A percentile compares a stretch with the other conserved stretches of the same genome.
These are phyloP conservation scores for Hartigia nigra DNA, from an alignment of 2,888 invertebrate species.

Conservation along the genomic window DNA sequence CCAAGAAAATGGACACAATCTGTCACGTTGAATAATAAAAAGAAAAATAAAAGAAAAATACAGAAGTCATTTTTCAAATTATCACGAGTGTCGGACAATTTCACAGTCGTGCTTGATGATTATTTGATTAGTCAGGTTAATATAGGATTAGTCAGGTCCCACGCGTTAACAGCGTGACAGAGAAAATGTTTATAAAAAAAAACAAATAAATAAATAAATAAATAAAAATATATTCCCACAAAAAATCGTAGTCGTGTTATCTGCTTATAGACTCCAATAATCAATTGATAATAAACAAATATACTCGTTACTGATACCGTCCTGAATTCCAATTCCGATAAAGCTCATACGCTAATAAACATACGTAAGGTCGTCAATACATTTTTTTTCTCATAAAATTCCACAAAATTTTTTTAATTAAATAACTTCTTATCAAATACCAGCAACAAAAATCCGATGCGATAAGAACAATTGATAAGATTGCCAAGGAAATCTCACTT, in stretches of 20 bases:
- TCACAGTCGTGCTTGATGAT: neutral
- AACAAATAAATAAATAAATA: too few relatives aligned
- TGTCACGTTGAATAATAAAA: neutral
- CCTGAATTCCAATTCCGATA: neutral
- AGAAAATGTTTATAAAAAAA: neutral
- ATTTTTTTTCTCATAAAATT: neutral
- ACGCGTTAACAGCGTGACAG: neutral
- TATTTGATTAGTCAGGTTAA: neutral
- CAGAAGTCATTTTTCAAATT: neutral
- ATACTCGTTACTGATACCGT: neutral
- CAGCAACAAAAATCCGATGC: neutral
- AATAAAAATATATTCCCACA: neutral
- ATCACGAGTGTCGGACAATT: neutral
- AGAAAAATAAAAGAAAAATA: neutral
- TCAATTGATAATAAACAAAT: neutral
- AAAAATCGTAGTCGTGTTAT: neutral
- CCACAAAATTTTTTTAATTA: neutral
- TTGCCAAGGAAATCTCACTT: neutral
- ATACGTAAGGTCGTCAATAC: neutral
- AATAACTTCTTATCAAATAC: neutral
- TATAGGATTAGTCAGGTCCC: neutral
- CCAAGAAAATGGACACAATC: neutral
- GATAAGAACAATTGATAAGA: neutral
- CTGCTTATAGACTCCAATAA: neutral
- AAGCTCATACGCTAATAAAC: slow-evolving; percentile 17